phyloP scores from a whole-genome alignment of 2,113 vertebrate species.

The Otolemur garnettii region DNA sequence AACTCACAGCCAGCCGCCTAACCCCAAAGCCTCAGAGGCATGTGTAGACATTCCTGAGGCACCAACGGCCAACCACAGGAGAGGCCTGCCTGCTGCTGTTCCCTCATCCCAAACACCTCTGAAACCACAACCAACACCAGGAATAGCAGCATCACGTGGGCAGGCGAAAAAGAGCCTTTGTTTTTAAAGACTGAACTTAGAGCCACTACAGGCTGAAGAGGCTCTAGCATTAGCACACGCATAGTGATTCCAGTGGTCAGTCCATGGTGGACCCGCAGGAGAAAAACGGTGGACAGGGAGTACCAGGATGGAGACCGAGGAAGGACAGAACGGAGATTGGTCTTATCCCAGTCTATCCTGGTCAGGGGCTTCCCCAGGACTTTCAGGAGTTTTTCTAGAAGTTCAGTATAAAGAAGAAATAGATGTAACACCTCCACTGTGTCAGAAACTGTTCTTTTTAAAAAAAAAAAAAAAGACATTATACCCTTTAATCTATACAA shows the following conservation, averaged over 20 bases:
- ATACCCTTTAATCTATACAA: not conserved
- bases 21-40: constrained; percentile 12
- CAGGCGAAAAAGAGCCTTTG: constrained; percentile 45
- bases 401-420: not conserved
- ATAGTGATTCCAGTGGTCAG: not conserved
- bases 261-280: not conserved
- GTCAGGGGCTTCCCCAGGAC: not conserved
- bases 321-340: not conserved
- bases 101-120: constrained; percentile 30
- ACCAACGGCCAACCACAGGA: not conserved
- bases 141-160: not conserved
- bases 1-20: constrained; percentile 11
- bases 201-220: not conserved
- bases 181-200: not conserved
- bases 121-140: not conserved
- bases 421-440: not conserved
- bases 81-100: not conserved
- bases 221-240: not conserved
- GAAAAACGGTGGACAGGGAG: not conserved
- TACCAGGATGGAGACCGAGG: not conserved
- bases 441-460: not conserved
- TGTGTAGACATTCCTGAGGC: constrained; percentile 50
- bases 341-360: not conserved
- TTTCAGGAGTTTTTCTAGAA: not conserved
- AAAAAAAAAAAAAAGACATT: not conserved